Evolutionary conservation across 2,888 invertebrate species (phyloP).

Genomic region (Parnassius mnemosyne): DNA sequence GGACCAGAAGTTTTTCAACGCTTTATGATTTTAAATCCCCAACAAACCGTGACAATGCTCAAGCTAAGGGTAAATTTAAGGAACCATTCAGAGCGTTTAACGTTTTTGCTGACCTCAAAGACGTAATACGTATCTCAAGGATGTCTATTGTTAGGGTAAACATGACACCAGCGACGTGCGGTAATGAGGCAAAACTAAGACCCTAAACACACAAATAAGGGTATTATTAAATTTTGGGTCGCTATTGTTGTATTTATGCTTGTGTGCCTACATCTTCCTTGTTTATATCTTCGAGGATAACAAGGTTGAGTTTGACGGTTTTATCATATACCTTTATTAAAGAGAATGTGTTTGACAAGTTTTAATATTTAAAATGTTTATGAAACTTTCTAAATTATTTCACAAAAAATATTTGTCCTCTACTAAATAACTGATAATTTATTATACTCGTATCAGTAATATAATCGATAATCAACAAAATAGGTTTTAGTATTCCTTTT

Average conservation of each 20-base stretch:
- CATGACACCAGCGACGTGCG: not conserved
- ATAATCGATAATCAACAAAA: too few species aligned
- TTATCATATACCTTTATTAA: not conserved
- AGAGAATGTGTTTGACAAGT: too few species aligned
- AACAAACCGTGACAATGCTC: not conserved
- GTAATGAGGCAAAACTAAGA: conserved; percentile 12
- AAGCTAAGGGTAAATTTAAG: not conserved
- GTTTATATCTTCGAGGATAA: conserved; percentile 5
- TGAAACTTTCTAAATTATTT: too few species aligned
- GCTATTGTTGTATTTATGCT: conserved; percentile 10
- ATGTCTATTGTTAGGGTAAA: conserved; percentile 20
- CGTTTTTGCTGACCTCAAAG: conserved; percentile 19
- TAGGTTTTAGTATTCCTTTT: too few species aligned
- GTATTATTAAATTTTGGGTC: conserved; percentile 19
- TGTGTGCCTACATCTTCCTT: conserved; percentile 7
- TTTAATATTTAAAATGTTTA: too few species aligned
- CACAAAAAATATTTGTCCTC: too few species aligned
- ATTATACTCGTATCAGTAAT: too few species aligned
- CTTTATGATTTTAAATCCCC: not conserved
- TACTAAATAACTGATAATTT: too few species aligned
- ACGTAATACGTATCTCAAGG: conserved; percentile 1
- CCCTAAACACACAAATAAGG: conserved; percentile 8
- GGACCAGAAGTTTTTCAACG: too few species aligned
- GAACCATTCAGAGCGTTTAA: not conserved
- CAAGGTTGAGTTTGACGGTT: not conserved